These are phyloP conservation scores for Dysmachus trigonus DNA, from an alignment of 2,888 invertebrate genomes.

Conservation along the genomic window DNA sequence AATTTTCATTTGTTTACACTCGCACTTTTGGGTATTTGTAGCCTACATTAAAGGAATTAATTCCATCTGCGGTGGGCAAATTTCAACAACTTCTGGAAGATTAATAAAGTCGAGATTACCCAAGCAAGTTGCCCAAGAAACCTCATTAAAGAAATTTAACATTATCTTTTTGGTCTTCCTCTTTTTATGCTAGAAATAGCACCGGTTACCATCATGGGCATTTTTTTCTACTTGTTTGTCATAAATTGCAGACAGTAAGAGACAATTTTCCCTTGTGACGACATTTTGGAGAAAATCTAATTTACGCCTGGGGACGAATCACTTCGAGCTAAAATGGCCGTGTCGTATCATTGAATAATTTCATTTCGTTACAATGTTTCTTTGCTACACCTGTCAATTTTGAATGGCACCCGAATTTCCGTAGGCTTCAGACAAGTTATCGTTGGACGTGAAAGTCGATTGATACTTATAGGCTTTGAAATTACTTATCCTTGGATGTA, in stretches of 20 bases:
- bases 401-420: background rate
- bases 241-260: background rate
- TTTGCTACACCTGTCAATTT: background rate
- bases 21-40: background rate
- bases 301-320: background rate
- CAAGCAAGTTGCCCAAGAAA: background rate
- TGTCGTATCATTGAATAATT: background rate
- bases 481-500: background rate
- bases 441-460: background rate
- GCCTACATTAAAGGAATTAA: background rate
- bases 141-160: background rate
- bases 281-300: background rate
- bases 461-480: background rate
- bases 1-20: background rate
- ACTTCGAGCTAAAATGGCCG: background rate
- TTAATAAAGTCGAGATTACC: background rate
- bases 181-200: background rate
- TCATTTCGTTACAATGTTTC: background rate
- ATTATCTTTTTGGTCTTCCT: background rate
- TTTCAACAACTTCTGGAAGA: background rate
- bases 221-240: background rate
- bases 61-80: background rate
- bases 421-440: background rate
- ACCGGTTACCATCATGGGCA: background rate
- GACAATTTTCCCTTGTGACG: background rate